These are phyloP conservation scores for Drosophila hydei DNA, from an alignment of 1,140 invertebrate genomes.

Conservation along the genomic window DNA sequence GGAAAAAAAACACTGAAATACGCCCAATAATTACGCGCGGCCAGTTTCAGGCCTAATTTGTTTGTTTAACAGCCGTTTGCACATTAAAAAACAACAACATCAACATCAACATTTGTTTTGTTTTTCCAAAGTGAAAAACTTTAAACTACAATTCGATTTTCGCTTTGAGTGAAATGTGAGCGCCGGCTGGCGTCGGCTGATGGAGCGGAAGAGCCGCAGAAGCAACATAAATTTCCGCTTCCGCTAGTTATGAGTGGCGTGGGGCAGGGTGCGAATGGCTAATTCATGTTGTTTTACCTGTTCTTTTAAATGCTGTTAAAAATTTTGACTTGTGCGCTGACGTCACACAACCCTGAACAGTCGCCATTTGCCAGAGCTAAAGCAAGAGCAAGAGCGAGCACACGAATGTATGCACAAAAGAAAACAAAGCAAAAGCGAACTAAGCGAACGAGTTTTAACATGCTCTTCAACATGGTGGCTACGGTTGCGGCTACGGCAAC, in stretches of 20 bases:
- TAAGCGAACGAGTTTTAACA: conserved; percentile 47
- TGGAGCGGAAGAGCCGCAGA: conserved; percentile 37
- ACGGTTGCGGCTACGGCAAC: background rate
- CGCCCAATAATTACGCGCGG: conserved; percentile 52
- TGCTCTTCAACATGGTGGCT: conserved; percentile 32
- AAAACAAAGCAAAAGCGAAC: conserved; percentile 1
- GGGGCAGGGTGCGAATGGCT: background rate
- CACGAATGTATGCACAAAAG: conserved; percentile 19
- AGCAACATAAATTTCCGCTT: conserved; percentile 70
- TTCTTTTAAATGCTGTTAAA: conserved; percentile 17
- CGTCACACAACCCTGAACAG: conserved; percentile 25
- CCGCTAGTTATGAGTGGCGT: conserved; percentile 42
- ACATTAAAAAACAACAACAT: conserved; percentile 43
- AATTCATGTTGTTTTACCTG: conserved; percentile 66
- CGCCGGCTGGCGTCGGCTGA: conserved; percentile 44
- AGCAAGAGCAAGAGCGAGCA: conserved; percentile 27
- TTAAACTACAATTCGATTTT: conserved; percentile 54
- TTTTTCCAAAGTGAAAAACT: conserved; percentile 49
- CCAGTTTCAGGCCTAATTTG: conserved; percentile 59
- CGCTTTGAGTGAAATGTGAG: conserved; percentile 49
- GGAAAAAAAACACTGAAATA: conserved; percentile 65
- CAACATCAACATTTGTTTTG: conserved; percentile 46
- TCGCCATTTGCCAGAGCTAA: conserved; percentile 53
- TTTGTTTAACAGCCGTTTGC: conserved; percentile 59
- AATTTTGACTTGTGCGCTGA: conserved; percentile 28